Evolutionary conservation across 2,888 invertebrate species (phyloP).

Genomic region (Didymodactylos carnosus): DNA sequence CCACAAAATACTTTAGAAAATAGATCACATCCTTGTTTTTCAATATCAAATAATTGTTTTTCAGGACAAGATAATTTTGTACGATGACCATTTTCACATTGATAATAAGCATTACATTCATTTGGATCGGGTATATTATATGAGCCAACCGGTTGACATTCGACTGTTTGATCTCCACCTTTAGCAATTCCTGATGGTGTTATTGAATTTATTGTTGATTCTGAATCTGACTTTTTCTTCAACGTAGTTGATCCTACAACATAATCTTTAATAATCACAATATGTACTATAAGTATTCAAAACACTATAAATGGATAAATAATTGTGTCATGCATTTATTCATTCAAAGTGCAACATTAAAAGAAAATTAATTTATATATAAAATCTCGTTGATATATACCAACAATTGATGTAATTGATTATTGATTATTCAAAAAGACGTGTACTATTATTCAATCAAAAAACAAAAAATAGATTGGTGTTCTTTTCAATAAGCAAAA

Average conservation of each 20-base stretch:
- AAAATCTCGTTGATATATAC: not conserved
- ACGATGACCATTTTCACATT: constrained; percentile 1
- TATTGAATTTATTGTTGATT: not conserved
- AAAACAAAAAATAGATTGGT: no score
- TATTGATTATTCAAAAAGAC: no score
- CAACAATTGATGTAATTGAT: not conserved
- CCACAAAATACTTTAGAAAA: constrained; percentile 5
- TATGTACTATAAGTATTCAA: not conserved
- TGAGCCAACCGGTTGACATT: not conserved
- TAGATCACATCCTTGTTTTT: constrained; percentile 5
- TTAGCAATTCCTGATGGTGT: not conserved
- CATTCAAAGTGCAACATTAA: no score
- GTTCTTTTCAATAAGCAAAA: no score
- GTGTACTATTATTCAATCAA: no score
- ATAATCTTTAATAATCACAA: not conserved
- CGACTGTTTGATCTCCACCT: not conserved
- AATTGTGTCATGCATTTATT: no score
- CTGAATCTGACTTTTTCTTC: not conserved
- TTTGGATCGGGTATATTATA: constrained; percentile 1
- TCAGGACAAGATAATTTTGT: constrained; percentile 1
- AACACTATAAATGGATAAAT: not conserved
- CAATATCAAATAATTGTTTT: constrained; percentile 7
- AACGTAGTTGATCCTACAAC: not conserved
- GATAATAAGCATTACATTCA: constrained; percentile 2
- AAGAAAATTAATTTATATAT: not conserved